Conservation (phyloP, 2,797 vertebrate species). For the Melanitta fusca region DNA sequence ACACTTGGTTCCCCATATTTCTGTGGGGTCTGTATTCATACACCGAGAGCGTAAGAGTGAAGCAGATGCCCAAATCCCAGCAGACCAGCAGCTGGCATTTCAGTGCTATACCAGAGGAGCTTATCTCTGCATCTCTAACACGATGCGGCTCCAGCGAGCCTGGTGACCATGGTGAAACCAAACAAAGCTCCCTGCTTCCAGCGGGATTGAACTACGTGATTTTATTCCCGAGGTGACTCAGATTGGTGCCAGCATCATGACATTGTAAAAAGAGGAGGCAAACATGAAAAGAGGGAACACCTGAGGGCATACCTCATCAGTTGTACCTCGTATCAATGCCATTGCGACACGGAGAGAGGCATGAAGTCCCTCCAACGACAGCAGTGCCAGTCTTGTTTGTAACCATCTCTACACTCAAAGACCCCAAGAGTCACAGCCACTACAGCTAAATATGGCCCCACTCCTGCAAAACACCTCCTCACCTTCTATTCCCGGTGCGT, state of each 20-base stretch:
- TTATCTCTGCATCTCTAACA: not conserved
- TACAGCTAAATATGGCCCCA: not conserved
- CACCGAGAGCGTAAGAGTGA: rapidly evolving
- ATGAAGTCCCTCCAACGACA: not conserved
- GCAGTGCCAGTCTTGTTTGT: not conserved
- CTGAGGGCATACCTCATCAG: not conserved
- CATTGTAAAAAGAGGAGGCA: rapidly evolving
- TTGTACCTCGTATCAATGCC: rapidly evolving
- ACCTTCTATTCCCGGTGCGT: rapidly evolving
- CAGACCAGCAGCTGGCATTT: not conserved
- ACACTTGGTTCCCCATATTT: not conserved
- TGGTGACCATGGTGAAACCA: not conserved
- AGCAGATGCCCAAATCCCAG: not conserved
- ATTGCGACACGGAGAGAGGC: not conserved
- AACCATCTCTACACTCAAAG: not conserved
- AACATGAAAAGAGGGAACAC: not conserved
- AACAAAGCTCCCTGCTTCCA: not conserved
- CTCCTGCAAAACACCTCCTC: not conserved
- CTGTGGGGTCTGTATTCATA: not conserved
- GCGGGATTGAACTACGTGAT: rapidly evolving
- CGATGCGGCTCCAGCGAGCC: not conserved
- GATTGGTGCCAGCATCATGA: not conserved
- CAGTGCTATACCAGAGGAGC: not conserved
- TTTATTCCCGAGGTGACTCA: not conserved
- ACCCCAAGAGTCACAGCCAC: not conserved